Base-by-base conservation (phyloP, 1,140 invertebrate genomes). In the Ceratina japonica region DNA sequence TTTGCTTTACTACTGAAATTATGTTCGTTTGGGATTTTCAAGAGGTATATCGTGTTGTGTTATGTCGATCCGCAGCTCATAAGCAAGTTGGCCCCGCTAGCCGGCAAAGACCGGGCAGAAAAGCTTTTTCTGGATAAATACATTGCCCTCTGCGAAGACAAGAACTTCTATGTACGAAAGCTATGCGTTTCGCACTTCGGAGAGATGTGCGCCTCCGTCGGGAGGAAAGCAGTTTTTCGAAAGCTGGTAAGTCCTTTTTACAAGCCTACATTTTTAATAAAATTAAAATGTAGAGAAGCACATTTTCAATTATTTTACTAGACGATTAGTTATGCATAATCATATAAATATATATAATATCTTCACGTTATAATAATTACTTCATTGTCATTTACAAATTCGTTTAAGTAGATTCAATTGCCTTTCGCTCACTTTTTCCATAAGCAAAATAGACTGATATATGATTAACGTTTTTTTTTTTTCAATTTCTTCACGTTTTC, bases 111-210 rank as follows among this genome's bases (percentile, higher is more conserved):
- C 78, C 93, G 95, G 75, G 95, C 95, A 52, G 95, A 96, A 90
- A 92, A 94, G 80, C 88, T 95, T 18, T 96, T 97, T 88, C 92
- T 97, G 61, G 92, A 94, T 56, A 90, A 93, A 79, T 96, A 96
- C 90, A 92, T 94, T 68, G 90, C 93, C 58, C 92, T 97, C 58
- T 97, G 96, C 89, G 90, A 92, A 37, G 94, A 96, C 89, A 89
- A 93, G 3, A 91, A 94, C 51, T 94, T 96, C 85, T 94, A 95
- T 86, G 94, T 97, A 3, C 91, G 96, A 72, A 95, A 95, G 91
- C 94, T 95, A 2, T 96, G 96, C 92, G 96, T 95, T 0, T 92
- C 94, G 16, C 94, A 95, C 87, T 95, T 97, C 91, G 95, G 95
- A 7, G 95, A 96, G 81, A 94, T 97, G 85, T 95, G 95, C 86